These are phyloP conservation scores for Arnoldichthys spilopterus DNA, from an alignment of 2,797 vertebrate genomes.

Conservation along the genomic window DNA sequence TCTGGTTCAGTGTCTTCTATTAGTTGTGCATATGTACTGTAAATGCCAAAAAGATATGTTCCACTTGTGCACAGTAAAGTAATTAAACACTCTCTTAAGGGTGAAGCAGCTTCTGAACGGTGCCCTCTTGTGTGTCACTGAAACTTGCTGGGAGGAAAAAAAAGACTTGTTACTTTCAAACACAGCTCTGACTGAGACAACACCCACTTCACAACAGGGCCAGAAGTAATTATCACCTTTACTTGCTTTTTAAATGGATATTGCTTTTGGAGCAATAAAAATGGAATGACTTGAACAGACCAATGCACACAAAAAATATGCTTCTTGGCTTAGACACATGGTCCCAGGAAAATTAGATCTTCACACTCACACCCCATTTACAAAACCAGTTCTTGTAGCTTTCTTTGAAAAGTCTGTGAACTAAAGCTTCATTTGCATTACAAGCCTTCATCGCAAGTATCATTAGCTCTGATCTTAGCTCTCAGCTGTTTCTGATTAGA, in stretches of 20 bases:
- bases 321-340: neutral
- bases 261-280: slow-evolving; percentile 5
- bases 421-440: too few species aligned
- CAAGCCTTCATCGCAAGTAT: too few species aligned
- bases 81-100: slow-evolving; percentile 23
- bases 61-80: neutral
- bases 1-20: neutral
- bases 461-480: too few species aligned
- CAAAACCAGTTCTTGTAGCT: neutral
- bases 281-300: too few species aligned
- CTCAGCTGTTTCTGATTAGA: too few species aligned
- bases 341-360: neutral
- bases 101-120: slow-evolving; percentile 3
- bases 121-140: neutral
- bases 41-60: neutral
- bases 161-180: slow-evolving; percentile 13
- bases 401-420: neutral
- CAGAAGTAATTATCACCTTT: slow-evolving; percentile 30
- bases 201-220: neutral
- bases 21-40: neutral
- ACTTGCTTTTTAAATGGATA: neutral
- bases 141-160: neutral
- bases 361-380: neutral
- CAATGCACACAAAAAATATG: too few species aligned
- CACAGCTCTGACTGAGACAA: slow-evolving; percentile 17